phyloP scores from a whole-genome alignment of 1,140 invertebrate species.

The Drosophila murphyi region DNA sequence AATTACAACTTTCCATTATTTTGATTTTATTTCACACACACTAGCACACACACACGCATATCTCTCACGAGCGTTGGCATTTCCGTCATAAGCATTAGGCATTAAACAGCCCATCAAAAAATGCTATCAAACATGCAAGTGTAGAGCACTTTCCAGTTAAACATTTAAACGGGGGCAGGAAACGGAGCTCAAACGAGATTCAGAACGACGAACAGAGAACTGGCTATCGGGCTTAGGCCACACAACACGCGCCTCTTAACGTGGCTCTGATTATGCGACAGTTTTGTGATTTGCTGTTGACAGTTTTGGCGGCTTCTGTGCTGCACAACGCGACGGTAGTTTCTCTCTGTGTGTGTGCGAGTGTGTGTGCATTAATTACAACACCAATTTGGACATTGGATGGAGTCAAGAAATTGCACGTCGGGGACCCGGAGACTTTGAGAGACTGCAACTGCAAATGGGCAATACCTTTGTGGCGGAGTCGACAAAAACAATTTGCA shows the following conservation, averaged over 20 bases:
- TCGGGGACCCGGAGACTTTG: slow-evolving; percentile 47
- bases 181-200: slow-evolving; percentile 22
- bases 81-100: slow-evolving; percentile 45
- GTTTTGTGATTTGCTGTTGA: slow-evolving; percentile 18
- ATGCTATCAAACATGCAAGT: slow-evolving; percentile 37
- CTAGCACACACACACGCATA: neutral
- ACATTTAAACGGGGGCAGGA: slow-evolving; percentile 30
- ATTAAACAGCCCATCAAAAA: slow-evolving; percentile 42
- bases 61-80: slow-evolving; percentile 8
- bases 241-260: slow-evolving; percentile 18
- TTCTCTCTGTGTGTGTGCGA: neutral
- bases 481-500: slow-evolving; percentile 64
- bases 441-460: slow-evolving; percentile 26
- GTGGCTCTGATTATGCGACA: slow-evolving; percentile 9
- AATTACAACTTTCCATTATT: slow-evolving; percentile 51
- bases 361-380: slow-evolving; percentile 58
- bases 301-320: slow-evolving; percentile 32
- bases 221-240: neutral
- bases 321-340: neutral
- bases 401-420: slow-evolving; percentile 61
- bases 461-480: slow-evolving; percentile 67
- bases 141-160: slow-evolving; percentile 26
- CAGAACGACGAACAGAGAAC: slow-evolving; percentile 12
- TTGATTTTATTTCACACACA: slow-evolving; percentile 3
- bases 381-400: slow-evolving; percentile 48